Evolutionary conservation across 2,888 invertebrate genomes (phyloP).

Genomic region (Callyntrura sp.): DNA sequence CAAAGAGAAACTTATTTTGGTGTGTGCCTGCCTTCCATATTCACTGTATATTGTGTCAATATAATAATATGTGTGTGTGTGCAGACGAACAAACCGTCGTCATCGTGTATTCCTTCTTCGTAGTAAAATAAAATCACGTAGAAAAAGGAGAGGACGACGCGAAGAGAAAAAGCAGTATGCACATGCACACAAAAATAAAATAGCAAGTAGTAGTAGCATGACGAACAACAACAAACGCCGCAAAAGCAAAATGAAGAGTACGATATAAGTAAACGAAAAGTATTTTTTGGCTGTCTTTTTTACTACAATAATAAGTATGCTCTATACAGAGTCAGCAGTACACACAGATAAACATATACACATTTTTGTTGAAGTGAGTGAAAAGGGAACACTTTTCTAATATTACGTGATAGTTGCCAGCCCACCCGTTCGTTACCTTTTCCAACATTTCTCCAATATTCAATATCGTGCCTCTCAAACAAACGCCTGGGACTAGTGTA

Average conservation of each 20-base stretch:
- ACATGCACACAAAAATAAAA: slow-evolving; percentile 52
- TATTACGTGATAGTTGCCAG: slow-evolving; percentile 56
- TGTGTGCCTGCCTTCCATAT: slow-evolving; percentile 23
- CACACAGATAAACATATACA: too few species aligned
- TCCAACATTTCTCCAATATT: slow-evolving; percentile 58
- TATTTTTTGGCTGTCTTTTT: slow-evolving; percentile 2
- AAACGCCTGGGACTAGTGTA: too few species aligned
- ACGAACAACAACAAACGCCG: not conserved
- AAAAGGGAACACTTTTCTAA: slow-evolving; percentile 16
- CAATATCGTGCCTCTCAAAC: not conserved
- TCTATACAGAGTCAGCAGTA: too few species aligned
- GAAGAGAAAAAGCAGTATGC: slow-evolving; percentile 44
- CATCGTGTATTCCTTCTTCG: slow-evolving; percentile 22
- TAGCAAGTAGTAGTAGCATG: slow-evolving; percentile 41
- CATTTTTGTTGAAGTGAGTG: not conserved
- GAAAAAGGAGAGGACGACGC: not conserved
- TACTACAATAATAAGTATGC: slow-evolving; percentile 41
- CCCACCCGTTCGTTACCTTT: slow-evolving; percentile 66
- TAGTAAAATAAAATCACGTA: slow-evolving; percentile 64
- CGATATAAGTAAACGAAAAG: slow-evolving; percentile 49
- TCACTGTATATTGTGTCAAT: slow-evolving; percentile 7
- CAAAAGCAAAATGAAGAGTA: slow-evolving; percentile 1
- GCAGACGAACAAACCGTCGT: not conserved
- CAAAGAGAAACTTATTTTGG: slow-evolving; percentile 7
- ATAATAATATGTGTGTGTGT: not conserved